These are phyloP conservation scores for Conomelus anceps DNA, from an alignment of 2,888 invertebrate genomes.

Conservation along the genomic window DNA sequence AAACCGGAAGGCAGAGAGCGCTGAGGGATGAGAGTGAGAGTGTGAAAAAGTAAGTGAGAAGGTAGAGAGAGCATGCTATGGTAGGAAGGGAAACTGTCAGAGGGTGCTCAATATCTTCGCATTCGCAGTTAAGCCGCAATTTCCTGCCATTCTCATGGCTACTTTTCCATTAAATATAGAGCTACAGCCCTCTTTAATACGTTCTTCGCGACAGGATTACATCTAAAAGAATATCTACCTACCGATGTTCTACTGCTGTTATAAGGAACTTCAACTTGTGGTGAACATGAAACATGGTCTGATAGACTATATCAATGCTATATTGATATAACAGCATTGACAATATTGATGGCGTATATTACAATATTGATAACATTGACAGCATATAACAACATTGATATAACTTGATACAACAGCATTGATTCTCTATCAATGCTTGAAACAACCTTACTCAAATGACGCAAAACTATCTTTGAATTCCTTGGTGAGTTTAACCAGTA, in stretches of 20 bases:
- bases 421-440: background rate
- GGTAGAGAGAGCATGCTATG: no score
- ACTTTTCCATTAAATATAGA: background rate
- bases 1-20: background rate
- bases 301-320: background rate
- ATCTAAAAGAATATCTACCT: background rate
- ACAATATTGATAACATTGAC: no score
- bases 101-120: background rate
- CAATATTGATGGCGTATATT: no score
- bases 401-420: no score
- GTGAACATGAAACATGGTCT: background rate
- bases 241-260: background rate
- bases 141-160: background rate
- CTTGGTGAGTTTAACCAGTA: background rate
- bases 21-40: background rate
- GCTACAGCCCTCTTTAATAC: background rate
- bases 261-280: background rate
- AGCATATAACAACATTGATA: no score
- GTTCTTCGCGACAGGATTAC: background rate
- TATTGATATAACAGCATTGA: no score
- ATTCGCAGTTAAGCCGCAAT: background rate
- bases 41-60: conserved; percentile 15
- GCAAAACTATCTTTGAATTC: background rate
- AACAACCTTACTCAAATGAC: background rate
- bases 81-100: conserved; percentile 18